A percentile compares a stretch with the other conserved stretches of the same genome.
Conservation (phyloP, 37 sponge, comb jelly and placozoan species). For the Chondrosia reniformis region DNA sequence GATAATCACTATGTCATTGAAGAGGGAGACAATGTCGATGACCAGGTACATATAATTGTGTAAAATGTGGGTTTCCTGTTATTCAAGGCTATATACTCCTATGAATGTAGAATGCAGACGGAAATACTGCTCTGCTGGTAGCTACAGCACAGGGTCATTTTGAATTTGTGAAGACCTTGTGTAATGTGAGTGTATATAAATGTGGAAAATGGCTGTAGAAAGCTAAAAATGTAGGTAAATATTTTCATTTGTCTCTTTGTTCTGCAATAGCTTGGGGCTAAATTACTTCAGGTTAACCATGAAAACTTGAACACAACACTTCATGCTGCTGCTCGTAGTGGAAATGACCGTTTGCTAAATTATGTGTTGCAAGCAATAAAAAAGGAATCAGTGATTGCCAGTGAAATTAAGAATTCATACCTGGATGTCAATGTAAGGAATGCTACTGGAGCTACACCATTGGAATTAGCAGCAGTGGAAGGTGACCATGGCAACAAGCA, state of each 20-base stretch:
- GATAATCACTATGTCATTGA: no score
- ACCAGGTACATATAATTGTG: no score
- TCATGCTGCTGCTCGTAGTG: slow-evolving; percentile 17
- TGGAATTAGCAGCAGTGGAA: slow-evolving; percentile 19
- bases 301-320: slow-evolving; percentile 2
- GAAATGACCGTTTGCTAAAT: neutral
- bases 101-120: no score
- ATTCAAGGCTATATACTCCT: no score
- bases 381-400: neutral
- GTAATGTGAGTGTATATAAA: no score
- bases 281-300: neutral
- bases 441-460: neutral
- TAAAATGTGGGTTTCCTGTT: no score
- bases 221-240: neutral
- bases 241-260: neutral
- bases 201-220: no score
- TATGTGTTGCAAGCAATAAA: neutral
- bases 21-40: no score
- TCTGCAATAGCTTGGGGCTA: neutral
- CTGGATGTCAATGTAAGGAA: slow-evolving; percentile 10
- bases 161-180: no score
- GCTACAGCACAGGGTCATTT: no score
- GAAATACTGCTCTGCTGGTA: no score
- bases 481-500: neutral
- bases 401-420: neutral